These are phyloP conservation scores for Psilanteris sp. DNA, from an alignment of 1,140 invertebrate genomes.

Conservation along the genomic window DNA sequence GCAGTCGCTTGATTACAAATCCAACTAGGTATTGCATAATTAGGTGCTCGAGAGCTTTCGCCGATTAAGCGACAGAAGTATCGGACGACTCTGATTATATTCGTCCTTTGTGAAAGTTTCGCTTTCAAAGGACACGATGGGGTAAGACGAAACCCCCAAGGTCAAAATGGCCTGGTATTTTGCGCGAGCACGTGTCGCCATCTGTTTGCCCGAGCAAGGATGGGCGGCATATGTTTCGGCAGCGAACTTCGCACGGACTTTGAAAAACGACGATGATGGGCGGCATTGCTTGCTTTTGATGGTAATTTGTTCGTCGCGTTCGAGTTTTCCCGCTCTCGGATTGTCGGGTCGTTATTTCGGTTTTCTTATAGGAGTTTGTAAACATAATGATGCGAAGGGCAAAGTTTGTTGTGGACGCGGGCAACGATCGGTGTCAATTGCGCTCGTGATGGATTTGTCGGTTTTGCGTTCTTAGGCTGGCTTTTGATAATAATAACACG, in stretches of 20 bases:
- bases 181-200: slow-evolving; percentile 43
- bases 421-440: too few species aligned
- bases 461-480: too few species aligned
- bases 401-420: too few species aligned
- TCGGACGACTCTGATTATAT: neutral
- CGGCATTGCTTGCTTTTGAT: too few species aligned
- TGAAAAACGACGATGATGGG: too few species aligned
- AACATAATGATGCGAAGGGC: too few species aligned
- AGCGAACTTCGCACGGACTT: slow-evolving; percentile 9
- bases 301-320: too few species aligned
- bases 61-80: slow-evolving; percentile 2
- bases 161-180: slow-evolving; percentile 28
- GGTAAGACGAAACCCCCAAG: slow-evolving; percentile 15
- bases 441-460: too few species aligned
- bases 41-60: slow-evolving; percentile 3
- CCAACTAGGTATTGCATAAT: slow-evolving; percentile 15
- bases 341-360: too few species aligned
- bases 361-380: too few species aligned
- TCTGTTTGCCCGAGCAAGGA: slow-evolving; percentile 10
- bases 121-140: neutral
- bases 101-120: slow-evolving; percentile 7
- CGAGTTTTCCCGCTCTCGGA: too few species aligned
- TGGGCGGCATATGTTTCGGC: slow-evolving; percentile 15
- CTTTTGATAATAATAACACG: too few species aligned
- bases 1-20: slow-evolving; percentile 24